Conservation (phyloP, 2,888 invertebrate species). For the Acrobasis consociella region DNA sequence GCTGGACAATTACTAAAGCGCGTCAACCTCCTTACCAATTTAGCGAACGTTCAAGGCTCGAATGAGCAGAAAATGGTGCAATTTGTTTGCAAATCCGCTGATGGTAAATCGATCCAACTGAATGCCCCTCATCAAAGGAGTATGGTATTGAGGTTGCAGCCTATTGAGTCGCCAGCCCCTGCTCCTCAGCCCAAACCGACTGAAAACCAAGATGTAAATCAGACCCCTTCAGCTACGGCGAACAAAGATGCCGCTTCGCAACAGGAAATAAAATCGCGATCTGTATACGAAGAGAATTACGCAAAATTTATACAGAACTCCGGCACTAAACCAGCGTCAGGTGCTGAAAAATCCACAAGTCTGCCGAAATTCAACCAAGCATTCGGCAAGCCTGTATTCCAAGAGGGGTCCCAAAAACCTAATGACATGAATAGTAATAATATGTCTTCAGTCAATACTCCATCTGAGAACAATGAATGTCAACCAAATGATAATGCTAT, state of each 20-base stretch:
- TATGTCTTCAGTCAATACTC: conserved; percentile 34
- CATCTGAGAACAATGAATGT: conserved; percentile 54
- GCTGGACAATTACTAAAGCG: conserved; percentile 71
- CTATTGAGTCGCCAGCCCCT: conserved; percentile 64
- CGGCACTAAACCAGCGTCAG: conserved; percentile 50
- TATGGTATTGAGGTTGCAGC: conserved; percentile 76
- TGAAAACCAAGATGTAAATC: conserved; percentile 56
- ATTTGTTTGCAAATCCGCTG: conserved; percentile 85
- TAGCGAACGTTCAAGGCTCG: conserved; percentile 71
- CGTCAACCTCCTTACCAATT: conserved; percentile 76
- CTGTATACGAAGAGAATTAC: conserved; percentile 81
- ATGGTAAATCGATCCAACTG: conserved; percentile 82
- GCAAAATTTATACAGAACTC: conserved; percentile 80
- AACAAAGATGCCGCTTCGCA: conserved; percentile 52
- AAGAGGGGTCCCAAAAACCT: conserved; percentile 63
- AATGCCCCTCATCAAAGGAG: conserved; percentile 80
- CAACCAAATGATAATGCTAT: conserved; percentile 57
- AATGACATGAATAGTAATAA: conserved; percentile 54
- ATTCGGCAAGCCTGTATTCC: conserved; percentile 88
- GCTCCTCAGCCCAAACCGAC: conserved; percentile 44
- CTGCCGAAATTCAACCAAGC: conserved; percentile 91
- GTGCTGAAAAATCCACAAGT: conserved; percentile 73
- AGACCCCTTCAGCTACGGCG: conserved; percentile 40
- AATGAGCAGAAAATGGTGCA: conserved; percentile 83
- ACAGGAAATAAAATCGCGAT: conserved; percentile 77